Percentiles rank a stretch among this genome's conserved stretches.
These are phyloP conservation scores for Cheilosia grossa DNA, from an alignment of 2,888 invertebrate genomes.

Conservation along the genomic window DNA sequence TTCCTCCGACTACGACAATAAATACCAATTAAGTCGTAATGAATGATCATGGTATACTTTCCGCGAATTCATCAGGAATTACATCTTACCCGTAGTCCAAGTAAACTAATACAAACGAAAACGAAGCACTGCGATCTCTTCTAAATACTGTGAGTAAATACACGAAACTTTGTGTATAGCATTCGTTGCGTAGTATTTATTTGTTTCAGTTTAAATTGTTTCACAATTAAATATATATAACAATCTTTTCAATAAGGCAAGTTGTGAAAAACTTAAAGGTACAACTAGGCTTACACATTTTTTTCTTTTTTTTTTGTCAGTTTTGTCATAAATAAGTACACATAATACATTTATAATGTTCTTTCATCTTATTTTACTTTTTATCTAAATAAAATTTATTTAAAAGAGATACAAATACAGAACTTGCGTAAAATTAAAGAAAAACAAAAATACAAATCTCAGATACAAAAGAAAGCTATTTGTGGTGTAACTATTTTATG, in stretches of 20 bases:
- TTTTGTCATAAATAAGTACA: slow-evolving; percentile 63
- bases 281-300: slow-evolving; percentile 48
- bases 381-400: slow-evolving; percentile 54
- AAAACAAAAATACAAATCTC: slow-evolving; percentile 63
- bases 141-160: not conserved
- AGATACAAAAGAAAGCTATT: slow-evolving; percentile 74
- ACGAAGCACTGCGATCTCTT: too few species aligned
- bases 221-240: slow-evolving; percentile 57
- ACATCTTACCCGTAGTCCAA: too few species aligned
- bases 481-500: slow-evolving; percentile 39
- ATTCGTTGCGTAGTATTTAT: slow-evolving; percentile 59
- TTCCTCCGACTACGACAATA: too few species aligned
- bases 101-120: too few species aligned
- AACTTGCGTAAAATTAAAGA: slow-evolving; percentile 49
- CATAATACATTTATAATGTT: slow-evolving; percentile 40
- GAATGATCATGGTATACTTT: too few species aligned
- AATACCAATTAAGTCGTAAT: too few species aligned
- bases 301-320: slow-evolving; percentile 37
- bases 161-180: slow-evolving; percentile 5
- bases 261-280: slow-evolving; percentile 67
- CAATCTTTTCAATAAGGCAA: slow-evolving; percentile 61
- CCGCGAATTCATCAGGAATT: too few species aligned
- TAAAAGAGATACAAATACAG: slow-evolving; percentile 42
- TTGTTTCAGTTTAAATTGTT: slow-evolving; percentile 52
- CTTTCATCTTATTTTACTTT: slow-evolving; percentile 27